phyloP scores from a whole-genome alignment of 2,888 invertebrate species.

The Caenorhabditis sp. region DNA sequence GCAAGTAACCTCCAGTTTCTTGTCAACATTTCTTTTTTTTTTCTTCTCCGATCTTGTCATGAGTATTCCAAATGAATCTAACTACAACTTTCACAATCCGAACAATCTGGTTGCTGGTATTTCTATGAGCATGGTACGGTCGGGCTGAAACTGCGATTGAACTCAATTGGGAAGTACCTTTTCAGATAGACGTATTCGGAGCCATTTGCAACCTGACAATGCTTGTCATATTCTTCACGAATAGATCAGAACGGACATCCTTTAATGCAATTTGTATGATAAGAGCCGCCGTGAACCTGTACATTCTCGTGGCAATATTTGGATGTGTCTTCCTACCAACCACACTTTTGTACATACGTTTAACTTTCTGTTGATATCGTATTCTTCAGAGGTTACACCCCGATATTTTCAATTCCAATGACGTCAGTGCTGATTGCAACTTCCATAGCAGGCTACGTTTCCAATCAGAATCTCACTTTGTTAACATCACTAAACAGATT shows the following conservation, averaged over 20 bases:
- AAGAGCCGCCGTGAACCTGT: conserved; percentile 10
- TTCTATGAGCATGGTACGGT: conserved; percentile 6
- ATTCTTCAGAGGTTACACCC: conserved; percentile 17
- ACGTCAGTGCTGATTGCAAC: neutral
- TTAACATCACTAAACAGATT: conserved; percentile 24
- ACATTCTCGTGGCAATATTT: conserved; percentile 6
- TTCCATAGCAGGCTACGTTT: conserved; percentile 10
- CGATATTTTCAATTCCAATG: neutral
- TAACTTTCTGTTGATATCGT: neutral
- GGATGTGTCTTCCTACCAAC: conserved; percentile 4
- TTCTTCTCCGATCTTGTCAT: neutral
- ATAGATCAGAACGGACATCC: conserved; percentile 6
- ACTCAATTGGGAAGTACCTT: no score
- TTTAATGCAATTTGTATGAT: conserved; percentile 17
- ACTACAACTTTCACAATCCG: conserved; percentile 18
- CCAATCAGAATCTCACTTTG: conserved; percentile 22
- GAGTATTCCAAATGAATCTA: conserved; percentile 15
- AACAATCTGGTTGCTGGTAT: conserved; percentile 15
- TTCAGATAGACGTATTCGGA: conserved; percentile 10
- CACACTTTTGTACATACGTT: conserved; percentile 2
- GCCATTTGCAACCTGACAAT: conserved; percentile 2
- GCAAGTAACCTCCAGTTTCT: neutral
- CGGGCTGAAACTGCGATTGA: neutral
- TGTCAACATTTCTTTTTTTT: neutral
- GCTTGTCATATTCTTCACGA: conserved; percentile 3